Percentiles rank a stretch among this genome's conserved stretches.
phyloP scores from a whole-genome alignment of 2,888 invertebrate species.

The Drosophila ezoana region DNA sequence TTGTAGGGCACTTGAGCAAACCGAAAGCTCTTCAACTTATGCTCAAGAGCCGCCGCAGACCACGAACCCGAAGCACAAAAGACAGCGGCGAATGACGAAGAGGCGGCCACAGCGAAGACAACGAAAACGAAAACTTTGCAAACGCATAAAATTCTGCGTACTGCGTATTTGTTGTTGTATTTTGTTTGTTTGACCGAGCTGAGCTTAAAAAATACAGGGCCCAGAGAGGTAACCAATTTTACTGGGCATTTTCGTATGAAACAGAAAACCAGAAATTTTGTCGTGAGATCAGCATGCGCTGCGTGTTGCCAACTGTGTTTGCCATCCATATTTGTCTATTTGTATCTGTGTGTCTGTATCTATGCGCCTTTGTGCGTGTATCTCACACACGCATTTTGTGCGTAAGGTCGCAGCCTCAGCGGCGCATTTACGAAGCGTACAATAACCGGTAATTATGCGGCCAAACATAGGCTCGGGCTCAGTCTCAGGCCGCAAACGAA shows the following conservation, averaged over 20 bases:
- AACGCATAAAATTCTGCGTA: constrained; percentile 77
- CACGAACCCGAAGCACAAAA: constrained; percentile 58
- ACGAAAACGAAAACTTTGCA: constrained; percentile 72
- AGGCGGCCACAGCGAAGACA: constrained; percentile 24
- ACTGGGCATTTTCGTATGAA: constrained; percentile 35
- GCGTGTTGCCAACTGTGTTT: constrained; percentile 54
- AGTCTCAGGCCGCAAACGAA: constrained; percentile 30
- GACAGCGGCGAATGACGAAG: constrained; percentile 26
- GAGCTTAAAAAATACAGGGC: constrained; percentile 46
- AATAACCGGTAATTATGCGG: constrained; percentile 63
- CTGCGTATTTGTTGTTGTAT: constrained; percentile 21
- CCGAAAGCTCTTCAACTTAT: constrained; percentile 34
- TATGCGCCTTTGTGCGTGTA: constrained; percentile 32
- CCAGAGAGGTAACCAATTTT: constrained; percentile 39
- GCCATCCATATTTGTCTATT: constrained; percentile 2
- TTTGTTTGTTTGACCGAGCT: constrained; percentile 58
- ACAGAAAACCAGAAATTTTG: constrained; percentile 62
- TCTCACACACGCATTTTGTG: constrained; percentile 72
- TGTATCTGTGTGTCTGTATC: constrained; percentile 11
- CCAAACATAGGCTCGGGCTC: constrained; percentile 38
- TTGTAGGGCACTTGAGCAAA: constrained; percentile 45
- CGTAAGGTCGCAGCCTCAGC: constrained; percentile 72
- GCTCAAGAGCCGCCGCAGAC: constrained; percentile 21
- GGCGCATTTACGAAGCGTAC: constrained; percentile 64
- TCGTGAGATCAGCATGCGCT: constrained; percentile 73